Evolutionary conservation across 2,113 vertebrate species (phyloP).

Genomic region (Aptenodytes patagonicus): DNA sequence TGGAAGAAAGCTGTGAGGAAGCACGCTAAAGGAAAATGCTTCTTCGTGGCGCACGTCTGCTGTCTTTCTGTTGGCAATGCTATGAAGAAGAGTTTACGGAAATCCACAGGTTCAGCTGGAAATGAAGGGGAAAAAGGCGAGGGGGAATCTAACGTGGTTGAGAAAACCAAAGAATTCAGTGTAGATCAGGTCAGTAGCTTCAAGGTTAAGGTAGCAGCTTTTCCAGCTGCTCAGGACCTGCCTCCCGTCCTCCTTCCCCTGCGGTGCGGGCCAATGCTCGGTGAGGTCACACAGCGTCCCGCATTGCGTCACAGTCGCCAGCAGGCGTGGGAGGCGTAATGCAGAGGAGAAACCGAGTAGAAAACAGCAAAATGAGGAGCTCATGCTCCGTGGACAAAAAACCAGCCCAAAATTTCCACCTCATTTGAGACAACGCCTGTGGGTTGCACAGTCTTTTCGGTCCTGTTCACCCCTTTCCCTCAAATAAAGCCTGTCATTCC

Average conservation of each 20-base stretch:
- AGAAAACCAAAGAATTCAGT: background rate
- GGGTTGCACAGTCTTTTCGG: background rate
- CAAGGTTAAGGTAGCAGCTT: background rate
- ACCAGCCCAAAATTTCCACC: background rate
- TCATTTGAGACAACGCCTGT: background rate
- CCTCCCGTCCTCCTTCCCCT: background rate
- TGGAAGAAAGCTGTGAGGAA: background rate
- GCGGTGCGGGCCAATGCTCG: fast-evolving
- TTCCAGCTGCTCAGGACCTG: background rate
- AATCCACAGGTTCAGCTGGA: background rate
- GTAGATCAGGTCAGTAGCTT: background rate
- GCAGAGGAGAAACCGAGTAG: background rate
- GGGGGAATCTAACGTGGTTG: fast-evolving
- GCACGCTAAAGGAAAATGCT: background rate
- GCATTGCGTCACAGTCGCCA: background rate
- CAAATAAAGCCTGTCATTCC: background rate
- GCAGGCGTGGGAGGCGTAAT: fast-evolving
- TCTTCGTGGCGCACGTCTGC: background rate
- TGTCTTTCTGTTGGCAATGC: background rate
- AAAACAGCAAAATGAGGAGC: background rate
- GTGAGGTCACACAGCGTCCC: background rate
- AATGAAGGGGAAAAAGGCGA: background rate
- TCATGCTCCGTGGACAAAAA: background rate
- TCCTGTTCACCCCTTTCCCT: background rate
- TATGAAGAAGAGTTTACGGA: background rate